These are phyloP conservation scores for Bubalus kerabau DNA, from an alignment of 2,113 vertebrate species.

Conservation along the genomic window DNA sequence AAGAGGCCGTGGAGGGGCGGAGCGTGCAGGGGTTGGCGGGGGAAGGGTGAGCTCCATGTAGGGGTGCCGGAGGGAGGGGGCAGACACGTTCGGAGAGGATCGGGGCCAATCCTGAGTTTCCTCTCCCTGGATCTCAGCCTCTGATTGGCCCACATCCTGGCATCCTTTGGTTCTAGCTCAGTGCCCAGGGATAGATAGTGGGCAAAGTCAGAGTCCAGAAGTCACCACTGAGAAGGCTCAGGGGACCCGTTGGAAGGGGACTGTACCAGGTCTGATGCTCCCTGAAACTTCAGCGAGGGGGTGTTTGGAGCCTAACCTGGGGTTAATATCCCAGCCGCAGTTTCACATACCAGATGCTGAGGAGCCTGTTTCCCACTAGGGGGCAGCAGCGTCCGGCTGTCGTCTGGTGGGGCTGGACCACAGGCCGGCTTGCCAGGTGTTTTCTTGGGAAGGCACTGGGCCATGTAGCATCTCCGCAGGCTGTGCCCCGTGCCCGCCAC, in stretches of 20 bases:
- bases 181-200: no score
- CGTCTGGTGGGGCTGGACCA: background rate
- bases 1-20: conserved; percentile 45
- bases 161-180: background rate
- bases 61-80: background rate
- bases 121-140: background rate
- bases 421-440: no score
- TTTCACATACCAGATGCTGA: background rate
- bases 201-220: background rate
- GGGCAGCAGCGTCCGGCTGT: background rate
- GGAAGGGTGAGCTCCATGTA: background rate
- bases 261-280: background rate
- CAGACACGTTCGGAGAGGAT: background rate
- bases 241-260: background rate
- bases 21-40: background rate
- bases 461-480: accelerated
- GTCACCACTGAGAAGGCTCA: background rate
- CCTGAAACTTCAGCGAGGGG: background rate
- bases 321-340: background rate
- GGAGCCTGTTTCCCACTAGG: background rate
- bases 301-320: background rate
- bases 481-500: accelerated
- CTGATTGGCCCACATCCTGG: background rate
- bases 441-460: background rate
- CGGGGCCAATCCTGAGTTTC: background rate